These are phyloP conservation scores for Syndactyla subalaris DNA, from an alignment of 2,797 vertebrate genomes.

Conservation along the genomic window DNA sequence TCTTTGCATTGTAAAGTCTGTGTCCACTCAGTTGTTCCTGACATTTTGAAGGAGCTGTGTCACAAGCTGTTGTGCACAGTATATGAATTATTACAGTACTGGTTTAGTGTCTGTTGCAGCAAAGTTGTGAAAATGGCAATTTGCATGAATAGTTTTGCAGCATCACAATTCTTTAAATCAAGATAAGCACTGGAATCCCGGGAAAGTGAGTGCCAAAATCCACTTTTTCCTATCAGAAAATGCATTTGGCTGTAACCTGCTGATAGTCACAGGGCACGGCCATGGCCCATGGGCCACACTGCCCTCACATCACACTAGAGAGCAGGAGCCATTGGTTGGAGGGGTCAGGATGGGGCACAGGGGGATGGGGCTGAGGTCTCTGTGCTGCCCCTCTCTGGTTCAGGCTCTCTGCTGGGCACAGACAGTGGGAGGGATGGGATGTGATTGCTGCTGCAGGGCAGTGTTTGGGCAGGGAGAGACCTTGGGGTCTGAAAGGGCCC, in stretches of 20 bases:
- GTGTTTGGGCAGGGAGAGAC: accelerated
- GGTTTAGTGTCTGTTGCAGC: not conserved
- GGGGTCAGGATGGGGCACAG: not conserved
- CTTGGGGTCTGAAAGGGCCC: not conserved
- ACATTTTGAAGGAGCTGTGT: not conserved
- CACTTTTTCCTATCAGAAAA: not conserved
- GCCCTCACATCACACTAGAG: accelerated
- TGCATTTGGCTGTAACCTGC: not conserved
- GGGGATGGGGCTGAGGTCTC: not conserved
- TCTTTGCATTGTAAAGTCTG: not conserved
- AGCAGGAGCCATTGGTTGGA: accelerated
- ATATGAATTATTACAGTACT: not conserved
- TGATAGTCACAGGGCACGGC: not conserved
- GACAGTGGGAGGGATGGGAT: not conserved
- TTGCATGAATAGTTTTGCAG: not conserved
- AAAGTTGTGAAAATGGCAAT: not conserved
- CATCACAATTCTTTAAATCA: not conserved
- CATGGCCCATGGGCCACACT: accelerated
- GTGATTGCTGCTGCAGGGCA: not conserved
- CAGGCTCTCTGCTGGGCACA: not conserved
- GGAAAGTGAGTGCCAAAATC: not conserved
- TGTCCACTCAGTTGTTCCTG: not conserved
- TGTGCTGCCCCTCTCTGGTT: not conserved
- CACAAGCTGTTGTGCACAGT: not conserved
- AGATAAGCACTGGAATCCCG: not conserved